phyloP scores from a whole-genome alignment of 2,113 vertebrate genomes.

The Emydocephalus ijimae region DNA sequence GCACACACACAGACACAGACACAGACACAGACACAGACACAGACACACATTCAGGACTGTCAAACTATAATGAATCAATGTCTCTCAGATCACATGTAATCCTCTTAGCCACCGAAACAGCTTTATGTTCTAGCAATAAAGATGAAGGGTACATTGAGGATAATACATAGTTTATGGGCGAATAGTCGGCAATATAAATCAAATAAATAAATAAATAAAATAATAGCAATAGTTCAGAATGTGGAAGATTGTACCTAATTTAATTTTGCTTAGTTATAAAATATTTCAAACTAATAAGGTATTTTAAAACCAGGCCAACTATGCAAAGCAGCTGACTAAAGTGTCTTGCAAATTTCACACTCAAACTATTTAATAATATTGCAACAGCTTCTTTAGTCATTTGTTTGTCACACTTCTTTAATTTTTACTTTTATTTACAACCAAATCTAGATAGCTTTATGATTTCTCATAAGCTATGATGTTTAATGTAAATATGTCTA shows the following conservation, averaged over 20 bases:
- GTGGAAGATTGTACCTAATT: not conserved
- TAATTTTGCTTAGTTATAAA: not conserved
- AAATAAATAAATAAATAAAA: no score
- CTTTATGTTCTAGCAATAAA: not conserved
- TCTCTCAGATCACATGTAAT: not conserved
- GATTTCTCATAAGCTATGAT: not conserved
- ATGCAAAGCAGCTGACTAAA: not conserved
- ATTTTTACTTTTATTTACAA: not conserved
- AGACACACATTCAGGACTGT: not conserved
- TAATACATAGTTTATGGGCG: not conserved
- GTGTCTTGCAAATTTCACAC: not conserved
- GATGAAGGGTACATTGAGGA: not conserved
- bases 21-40: no score
- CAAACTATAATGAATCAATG: not conserved
- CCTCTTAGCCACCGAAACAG: not conserved
- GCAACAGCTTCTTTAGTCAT: not conserved
- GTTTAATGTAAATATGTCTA: not conserved
- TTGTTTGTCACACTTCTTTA: not conserved
- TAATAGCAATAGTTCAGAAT: not conserved
- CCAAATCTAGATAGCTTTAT: not conserved
- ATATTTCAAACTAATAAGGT: not conserved
- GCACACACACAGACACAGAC: no score
- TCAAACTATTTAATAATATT: not conserved
- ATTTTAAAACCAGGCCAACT: not conserved
- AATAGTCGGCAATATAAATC: no score